phyloP scores from a whole-genome alignment of 2,113 vertebrate species.

The Pterocles gutturalis region DNA sequence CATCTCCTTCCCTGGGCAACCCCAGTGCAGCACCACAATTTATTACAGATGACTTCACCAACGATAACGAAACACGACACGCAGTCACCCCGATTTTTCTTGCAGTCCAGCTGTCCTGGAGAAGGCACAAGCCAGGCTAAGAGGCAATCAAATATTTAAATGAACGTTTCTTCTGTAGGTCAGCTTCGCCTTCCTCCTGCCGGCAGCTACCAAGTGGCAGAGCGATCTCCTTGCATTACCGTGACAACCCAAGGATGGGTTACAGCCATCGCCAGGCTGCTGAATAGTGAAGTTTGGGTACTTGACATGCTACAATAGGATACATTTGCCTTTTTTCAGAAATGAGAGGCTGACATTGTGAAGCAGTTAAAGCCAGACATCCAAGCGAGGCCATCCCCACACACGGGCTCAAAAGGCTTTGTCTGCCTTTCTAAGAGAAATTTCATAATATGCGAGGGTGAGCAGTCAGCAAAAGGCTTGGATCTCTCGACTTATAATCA shows the following conservation, averaged over 20 bases:
- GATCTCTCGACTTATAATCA: constrained; percentile 64
- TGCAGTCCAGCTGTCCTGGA: not conserved
- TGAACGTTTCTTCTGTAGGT: not conserved
- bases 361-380: constrained; percentile 65
- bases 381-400: constrained; percentile 64
- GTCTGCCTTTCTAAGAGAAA: constrained; percentile 73
- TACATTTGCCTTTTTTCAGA: constrained; percentile 54
- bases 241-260: constrained; percentile 48
- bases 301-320: constrained; percentile 68
- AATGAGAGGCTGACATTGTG: constrained; percentile 58
- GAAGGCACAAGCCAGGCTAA: not conserved
- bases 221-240: constrained; percentile 35
- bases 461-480: constrained; percentile 72
- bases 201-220: not conserved
- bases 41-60: not conserved
- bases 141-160: constrained; percentile 55
- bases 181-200: constrained; percentile 16
- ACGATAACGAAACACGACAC: not conserved
- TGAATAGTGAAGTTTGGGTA: constrained; percentile 45
- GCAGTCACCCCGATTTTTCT: not conserved
- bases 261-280: constrained; percentile 15
- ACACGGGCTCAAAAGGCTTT: constrained; percentile 68
- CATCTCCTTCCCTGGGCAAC: not conserved
- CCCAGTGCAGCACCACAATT: fast-evolving
- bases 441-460: constrained; percentile 71